Percentiles rank a stretch among this genome's conserved stretches.
Conservation (phyloP, 2,888 invertebrate genomes). For the Isotomurus palustris region DNA sequence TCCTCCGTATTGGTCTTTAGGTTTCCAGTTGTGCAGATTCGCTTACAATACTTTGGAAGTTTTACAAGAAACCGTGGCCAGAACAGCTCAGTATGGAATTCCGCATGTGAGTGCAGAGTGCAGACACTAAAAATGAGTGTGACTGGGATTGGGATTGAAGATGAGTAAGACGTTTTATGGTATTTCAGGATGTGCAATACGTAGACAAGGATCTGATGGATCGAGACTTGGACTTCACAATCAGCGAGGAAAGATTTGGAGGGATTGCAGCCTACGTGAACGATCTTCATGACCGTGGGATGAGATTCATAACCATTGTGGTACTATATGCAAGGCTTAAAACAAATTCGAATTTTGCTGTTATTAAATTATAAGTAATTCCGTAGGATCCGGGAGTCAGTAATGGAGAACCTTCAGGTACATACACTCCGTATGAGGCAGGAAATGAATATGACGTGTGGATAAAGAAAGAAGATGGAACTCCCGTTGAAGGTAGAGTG, state of each 20-base stretch:
- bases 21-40: constrained; percentile 70
- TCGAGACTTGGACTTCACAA: constrained; percentile 71
- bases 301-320: constrained; percentile 33
- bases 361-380: neutral
- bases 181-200: constrained; percentile 24
- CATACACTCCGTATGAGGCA: constrained; percentile 23
- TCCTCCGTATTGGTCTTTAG: constrained; percentile 83
- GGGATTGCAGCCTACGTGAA: constrained; percentile 65
- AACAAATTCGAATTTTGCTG: neutral
- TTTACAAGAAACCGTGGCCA: constrained; percentile 62
- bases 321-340: constrained; percentile 21
- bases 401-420: constrained; percentile 27
- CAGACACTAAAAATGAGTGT: too few species aligned
- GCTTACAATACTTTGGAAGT: constrained; percentile 63
- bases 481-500: constrained; percentile 17
- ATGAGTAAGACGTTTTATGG: too few species aligned
- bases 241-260: constrained; percentile 58
- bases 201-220: constrained; percentile 66
- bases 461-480: constrained; percentile 20
- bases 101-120: constrained; percentile 55
- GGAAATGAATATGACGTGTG: constrained; percentile 32
- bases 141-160: too few species aligned
- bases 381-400: constrained; percentile 41
- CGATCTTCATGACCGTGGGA: constrained; percentile 59
- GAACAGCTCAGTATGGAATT: constrained; percentile 66